Evolutionary conservation across 2,113 vertebrate species (phyloP).

Genomic region (Montifringilla adamsi): DNA sequence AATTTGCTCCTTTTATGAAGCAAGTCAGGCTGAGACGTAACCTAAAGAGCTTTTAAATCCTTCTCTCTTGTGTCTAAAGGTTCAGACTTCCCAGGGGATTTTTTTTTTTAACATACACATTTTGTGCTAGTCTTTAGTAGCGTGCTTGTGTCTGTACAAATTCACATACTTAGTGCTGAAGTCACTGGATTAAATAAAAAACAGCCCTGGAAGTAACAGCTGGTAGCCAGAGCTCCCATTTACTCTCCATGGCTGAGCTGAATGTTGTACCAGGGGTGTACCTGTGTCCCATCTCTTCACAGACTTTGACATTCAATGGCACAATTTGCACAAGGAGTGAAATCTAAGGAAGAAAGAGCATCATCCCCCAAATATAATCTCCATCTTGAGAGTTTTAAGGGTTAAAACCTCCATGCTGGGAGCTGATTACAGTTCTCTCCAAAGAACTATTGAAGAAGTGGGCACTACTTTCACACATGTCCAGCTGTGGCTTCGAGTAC

Average conservation of each 20-base stretch:
- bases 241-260: neutral
- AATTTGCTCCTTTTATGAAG: neutral
- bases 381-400: neutral
- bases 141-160: neutral
- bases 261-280: neutral
- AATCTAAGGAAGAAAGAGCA: neutral
- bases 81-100: neutral
- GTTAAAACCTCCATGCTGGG: neutral
- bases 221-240: neutral
- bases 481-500: neutral
- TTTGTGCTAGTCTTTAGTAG: neutral
- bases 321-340: neutral
- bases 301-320: neutral
- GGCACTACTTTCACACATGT: neutral
- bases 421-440: neutral
- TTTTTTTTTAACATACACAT: neutral
- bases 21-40: neutral
- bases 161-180: neutral
- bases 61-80: neutral
- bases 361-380: neutral
- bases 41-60: neutral
- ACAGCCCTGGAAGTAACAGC: neutral
- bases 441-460: neutral
- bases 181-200: neutral
- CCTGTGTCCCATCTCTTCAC: rapidly evolving